Evolutionary conservation across 2,113 vertebrate species (phyloP).

Genomic region (Callipepla squamata): DNA sequence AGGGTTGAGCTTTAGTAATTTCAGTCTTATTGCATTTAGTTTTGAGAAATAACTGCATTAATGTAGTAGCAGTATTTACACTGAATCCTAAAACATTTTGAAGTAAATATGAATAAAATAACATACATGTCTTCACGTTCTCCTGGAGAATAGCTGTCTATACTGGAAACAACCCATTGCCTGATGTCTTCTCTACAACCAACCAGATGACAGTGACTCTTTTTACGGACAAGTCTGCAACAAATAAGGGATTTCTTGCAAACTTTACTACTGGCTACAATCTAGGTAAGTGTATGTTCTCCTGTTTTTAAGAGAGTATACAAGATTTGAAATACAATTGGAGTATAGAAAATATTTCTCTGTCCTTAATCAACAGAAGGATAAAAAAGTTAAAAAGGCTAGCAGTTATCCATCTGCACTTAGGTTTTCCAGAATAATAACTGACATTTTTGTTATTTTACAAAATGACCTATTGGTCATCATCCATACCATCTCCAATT

Average conservation of each 20-base stretch:
- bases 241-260: constrained; percentile 84
- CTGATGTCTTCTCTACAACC: constrained; percentile 88
- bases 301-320: not conserved
- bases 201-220: constrained; percentile 87
- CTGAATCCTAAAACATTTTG: not conserved
- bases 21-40: not conserved
- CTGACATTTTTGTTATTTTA: not conserved
- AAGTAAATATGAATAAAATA: not conserved
- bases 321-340: not conserved
- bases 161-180: constrained; percentile 79
- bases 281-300: constrained; percentile 74
- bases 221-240: constrained; percentile 17
- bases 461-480: not conserved
- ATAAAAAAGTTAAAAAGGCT: not conserved
- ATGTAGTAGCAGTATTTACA: not conserved
- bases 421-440: not conserved
- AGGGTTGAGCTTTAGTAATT: not conserved
- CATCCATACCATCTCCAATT: not conserved
- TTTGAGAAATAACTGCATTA: not conserved
- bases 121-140: not conserved
- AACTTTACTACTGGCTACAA: constrained; percentile 88
- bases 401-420: fast-evolving
- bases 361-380: not conserved
- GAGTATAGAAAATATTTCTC: not conserved
- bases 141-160: constrained; percentile 81